Conservation (phyloP, 2,113 vertebrate species). For the Melospiza georgiana region DNA sequence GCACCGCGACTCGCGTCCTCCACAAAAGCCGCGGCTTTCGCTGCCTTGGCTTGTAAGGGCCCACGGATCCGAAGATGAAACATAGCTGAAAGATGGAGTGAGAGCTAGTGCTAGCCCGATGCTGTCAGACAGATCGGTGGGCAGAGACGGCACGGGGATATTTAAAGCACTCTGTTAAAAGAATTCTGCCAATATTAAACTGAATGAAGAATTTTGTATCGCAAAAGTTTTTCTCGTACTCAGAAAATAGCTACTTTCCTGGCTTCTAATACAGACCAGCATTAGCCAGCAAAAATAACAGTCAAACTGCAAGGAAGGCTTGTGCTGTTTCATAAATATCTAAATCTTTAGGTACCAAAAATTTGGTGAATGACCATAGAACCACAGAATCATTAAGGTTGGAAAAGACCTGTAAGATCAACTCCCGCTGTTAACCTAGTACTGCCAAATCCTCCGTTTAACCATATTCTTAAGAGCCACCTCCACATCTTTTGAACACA, state of each 20-base stretch:
- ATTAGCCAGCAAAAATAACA: neutral
- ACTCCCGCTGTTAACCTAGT: neutral
- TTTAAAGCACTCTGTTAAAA: neutral
- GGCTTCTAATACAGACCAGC: neutral
- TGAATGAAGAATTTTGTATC: neutral
- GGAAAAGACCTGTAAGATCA: neutral
- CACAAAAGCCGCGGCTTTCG: neutral
- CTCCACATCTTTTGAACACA: neutral
- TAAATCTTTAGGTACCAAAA: neutral
- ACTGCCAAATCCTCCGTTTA: neutral
- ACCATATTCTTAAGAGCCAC: too few species aligned
- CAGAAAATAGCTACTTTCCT: neutral
- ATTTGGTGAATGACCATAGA: neutral
- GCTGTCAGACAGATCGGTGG: neutral
- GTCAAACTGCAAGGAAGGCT: neutral
- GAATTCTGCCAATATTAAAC: neutral
- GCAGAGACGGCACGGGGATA: neutral
- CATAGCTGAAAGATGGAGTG: neutral
- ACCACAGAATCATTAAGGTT: neutral
- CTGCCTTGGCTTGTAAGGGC: neutral
- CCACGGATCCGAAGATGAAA: neutral
- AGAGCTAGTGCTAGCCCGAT: neutral
- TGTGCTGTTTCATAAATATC: neutral
- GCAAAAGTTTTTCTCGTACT: neutral
- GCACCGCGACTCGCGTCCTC: accelerated